Percentiles rank a stretch among this genome's conserved stretches.
phyloP scores from a whole-genome alignment of 2,113 vertebrate genomes.

The Anoplopoma fimbria region DNA sequence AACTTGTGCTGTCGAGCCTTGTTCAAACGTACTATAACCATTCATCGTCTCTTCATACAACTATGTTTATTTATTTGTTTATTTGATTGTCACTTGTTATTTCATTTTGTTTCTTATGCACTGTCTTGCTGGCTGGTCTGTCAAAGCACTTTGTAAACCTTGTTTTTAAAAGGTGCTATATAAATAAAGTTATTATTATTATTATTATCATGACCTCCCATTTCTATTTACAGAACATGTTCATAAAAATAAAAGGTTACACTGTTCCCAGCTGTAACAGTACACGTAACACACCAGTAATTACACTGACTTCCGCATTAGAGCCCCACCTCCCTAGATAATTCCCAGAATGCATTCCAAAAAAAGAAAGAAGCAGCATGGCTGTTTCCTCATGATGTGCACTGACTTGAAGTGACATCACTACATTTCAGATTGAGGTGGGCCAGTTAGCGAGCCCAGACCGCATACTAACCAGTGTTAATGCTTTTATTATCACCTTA shows the following conservation, averaged over 20 bases:
- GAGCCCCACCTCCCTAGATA: neutral
- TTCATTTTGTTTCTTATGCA: too few species aligned
- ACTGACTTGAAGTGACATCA: neutral
- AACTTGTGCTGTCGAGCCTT: neutral
- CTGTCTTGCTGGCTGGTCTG: too few species aligned
- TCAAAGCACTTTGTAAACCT: too few species aligned
- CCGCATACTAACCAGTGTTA: neutral
- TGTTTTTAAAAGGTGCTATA: too few species aligned
- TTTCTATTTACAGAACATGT: neutral
- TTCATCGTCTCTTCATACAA: neutral
- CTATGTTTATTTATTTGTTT: too few species aligned
- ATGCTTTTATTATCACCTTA: neutral
- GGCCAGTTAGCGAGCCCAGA: neutral
- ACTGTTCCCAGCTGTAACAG: neutral
- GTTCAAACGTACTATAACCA: neutral
- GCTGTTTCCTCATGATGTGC: neutral
- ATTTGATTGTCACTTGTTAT: too few species aligned
- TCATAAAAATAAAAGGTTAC: neutral
- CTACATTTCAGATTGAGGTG: neutral
- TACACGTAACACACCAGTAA: neutral
- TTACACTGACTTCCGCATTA: neutral
- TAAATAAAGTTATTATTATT: too few species aligned
- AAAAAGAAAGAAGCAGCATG: neutral
- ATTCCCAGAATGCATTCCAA: conserved; percentile 6
- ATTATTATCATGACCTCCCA: neutral